Evolutionary conservation across 2,797 vertebrate species (phyloP), one percentile per base, ranked within the genome.

Genomic region (Peromyscus nudipes): DNA sequence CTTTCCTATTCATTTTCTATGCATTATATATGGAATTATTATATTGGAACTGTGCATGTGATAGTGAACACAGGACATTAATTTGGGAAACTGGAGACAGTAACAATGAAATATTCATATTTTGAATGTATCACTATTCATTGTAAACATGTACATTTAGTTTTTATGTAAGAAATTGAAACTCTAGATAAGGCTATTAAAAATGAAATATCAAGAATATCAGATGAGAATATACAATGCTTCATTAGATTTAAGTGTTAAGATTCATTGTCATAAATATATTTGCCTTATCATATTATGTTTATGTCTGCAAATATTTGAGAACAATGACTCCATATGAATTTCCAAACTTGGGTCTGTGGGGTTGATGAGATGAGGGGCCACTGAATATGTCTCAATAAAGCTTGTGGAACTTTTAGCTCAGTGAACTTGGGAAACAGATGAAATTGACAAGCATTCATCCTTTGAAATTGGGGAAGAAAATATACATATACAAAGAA

Each of bases 1-100:
- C 1, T 62, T 96, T 95, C 2, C 7, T 94, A 88, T 96, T 79
- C 9, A 76, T 77, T 88, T 86, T 80, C 6, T 40, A 89, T 55
- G 84, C 40, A 92, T 34, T 60, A 4, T 57, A 40, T 27, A 65
- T 34, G 14, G 16, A 62, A 29, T 43, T 46, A 84, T 34, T 31
- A 31, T 19, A 64, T 34, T 43, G 29, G 17, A 84, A 46, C 1
- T 13, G 29, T 21, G 10, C 16, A 1, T 62, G 3, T 31, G 29
- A 43, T 11, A 29, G 4, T 65, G 14, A 29, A 34, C 29, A 40
- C 23, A 40, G 57, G 57, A 83, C 1, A 7, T 49, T 49, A 67
- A 40, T 67, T 31, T 85, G 40, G 6, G 17, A 46, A 67, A n/a
- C 17, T 49, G n/a, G 34, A 52, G 10, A 16, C 1, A 83, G 8